A percentile compares a stretch with the other conserved stretches of the same genome.
Conservation (phyloP, 2,888 invertebrate genomes). For the Drosophila meridiana region DNA sequence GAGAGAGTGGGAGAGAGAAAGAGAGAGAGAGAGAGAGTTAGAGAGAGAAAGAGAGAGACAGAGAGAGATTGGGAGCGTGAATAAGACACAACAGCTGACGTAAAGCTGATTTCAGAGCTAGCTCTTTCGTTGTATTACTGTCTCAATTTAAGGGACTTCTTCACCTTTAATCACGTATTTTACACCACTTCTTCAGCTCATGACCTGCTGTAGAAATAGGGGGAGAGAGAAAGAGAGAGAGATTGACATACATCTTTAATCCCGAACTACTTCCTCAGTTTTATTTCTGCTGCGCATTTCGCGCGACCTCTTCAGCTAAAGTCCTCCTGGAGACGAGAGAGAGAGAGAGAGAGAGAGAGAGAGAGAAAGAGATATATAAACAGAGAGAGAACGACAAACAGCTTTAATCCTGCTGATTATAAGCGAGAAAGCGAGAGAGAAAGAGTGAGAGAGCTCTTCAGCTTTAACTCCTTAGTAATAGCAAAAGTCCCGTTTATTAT, state of each 20-base stretch:
- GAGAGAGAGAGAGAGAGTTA: not conserved
- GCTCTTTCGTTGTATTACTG: not conserved
- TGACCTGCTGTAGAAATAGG: not conserved
- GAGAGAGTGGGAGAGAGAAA: not conserved
- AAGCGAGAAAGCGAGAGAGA: no score
- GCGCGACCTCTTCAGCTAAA: not conserved
- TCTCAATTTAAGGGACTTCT: not conserved
- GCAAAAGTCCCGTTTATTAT: not conserved
- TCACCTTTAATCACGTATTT: not conserved
- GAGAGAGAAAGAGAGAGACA: not conserved
- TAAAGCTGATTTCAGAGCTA: not conserved
- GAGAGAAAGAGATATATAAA: not conserved
- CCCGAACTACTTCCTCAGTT: no score
- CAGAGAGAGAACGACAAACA: not conserved
- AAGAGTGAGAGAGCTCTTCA: not conserved
- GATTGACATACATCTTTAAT: not conserved
- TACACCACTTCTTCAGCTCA: not conserved
- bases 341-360: not conserved
- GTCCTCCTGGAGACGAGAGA: not conserved
- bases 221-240: not conserved
- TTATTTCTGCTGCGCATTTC: no score
- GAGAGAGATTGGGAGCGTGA: not conserved
- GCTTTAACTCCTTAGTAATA: not conserved
- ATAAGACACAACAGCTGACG: not conserved
- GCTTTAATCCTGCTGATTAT: not conserved